Conservation (phyloP, 2,113 vertebrate genomes). For the Pogonocichla stellata region DNA sequence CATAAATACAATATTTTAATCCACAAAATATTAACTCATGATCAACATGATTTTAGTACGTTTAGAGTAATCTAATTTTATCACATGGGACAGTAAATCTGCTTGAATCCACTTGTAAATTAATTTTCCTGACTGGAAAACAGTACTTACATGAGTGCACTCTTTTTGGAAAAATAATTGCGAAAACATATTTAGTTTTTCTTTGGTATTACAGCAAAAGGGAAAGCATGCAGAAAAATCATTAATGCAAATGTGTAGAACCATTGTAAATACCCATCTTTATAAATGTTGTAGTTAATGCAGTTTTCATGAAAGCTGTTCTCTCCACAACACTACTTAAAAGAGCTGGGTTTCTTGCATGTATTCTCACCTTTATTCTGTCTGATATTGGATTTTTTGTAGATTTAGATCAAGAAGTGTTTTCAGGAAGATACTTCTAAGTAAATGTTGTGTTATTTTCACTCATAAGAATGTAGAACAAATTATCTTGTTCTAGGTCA, state of each 20-base stretch:
- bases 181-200: background rate
- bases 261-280: background rate
- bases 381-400: background rate
- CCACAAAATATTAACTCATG: background rate
- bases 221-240: background rate
- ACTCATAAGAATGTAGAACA: background rate
- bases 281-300: background rate
- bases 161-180: background rate
- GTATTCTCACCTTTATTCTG: background rate
- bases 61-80: background rate
- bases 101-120: background rate
- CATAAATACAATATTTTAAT: background rate
- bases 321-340: background rate
- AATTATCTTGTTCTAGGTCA: background rate
- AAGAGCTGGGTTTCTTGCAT: background rate
- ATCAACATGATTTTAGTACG: background rate
- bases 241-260: background rate
- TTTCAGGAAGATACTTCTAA: background rate
- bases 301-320: background rate
- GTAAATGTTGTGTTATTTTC: background rate
- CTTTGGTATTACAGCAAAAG: background rate
- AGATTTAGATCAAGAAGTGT: background rate
- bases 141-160: background rate
- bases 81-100: background rate
- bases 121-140: background rate